Evolutionary conservation across 2,797 vertebrate genomes (phyloP), one percentile per base, ranked within the genome.

Genomic region (Xyrichtys novacula): DNA sequence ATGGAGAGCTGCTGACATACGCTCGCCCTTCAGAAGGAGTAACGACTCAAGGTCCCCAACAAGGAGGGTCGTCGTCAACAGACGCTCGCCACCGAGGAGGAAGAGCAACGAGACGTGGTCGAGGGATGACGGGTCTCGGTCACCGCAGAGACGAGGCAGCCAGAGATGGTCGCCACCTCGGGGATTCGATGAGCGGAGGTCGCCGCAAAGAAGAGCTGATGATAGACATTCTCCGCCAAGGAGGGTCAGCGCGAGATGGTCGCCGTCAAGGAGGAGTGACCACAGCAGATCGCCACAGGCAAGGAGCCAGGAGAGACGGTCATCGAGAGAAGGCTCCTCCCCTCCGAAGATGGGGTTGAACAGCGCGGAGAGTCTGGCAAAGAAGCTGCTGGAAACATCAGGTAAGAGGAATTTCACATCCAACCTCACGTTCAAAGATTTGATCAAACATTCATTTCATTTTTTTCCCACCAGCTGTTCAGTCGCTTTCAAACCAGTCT

Each of bases 301-400:
- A 15, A 46, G 47, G 15, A 47, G 23, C 47, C 47, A n/a, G 15
- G 47, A 49, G 6, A 54, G 34, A 1, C 36, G 3, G 5, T 58
- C 64, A 0, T 70, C 59, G 5, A 14, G 66, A 14, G 54, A 53
- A 2, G 44, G n/a, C 2, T 38, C 52, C 1, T 15, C 44, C 0
- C n/a, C 64, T 32, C 65, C 57, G 17, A 39, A 1, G 8, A 75
- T 44, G 14, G 63, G 31, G n/a, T 39, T 40, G 0, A 86, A 50
- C 61, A 86, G 64, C 31, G 75, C 88, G 19, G 89, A 92, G 44
- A 84, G 39, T 20, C 67, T 94, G 28, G 90, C 91, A 0, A 93
- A 91, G 76, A 92, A 85, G 46, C 71, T 94, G 4, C 79, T 94
- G 46, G 71, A 92, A 74, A 83, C 87, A 20, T 80, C 93, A 87